phyloP scores from a whole-genome alignment of 1,140 invertebrate species.

The Dendrolimus punctatus region DNA sequence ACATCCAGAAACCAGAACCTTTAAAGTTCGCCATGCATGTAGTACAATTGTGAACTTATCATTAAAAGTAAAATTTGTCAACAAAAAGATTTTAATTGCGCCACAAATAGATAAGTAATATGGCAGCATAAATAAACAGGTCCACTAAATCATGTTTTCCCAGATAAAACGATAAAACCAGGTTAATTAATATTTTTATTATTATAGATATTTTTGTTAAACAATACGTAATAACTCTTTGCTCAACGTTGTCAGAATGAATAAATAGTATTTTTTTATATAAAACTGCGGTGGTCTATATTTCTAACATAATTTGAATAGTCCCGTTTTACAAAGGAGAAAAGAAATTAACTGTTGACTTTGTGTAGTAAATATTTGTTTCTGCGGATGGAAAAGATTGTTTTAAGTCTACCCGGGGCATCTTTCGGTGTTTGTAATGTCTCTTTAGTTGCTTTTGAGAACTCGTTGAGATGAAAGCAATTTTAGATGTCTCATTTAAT shows the following conservation, averaged over 20 bases:
- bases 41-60: no score
- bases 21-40: no score
- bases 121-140: slow-evolving; percentile 1
- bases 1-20: no score
- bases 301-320: background rate
- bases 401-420: slow-evolving; percentile 18
- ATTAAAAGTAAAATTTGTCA: no score
- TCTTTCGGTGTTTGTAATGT: slow-evolving; percentile 18
- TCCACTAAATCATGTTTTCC: slow-evolving; percentile 8
- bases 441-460: slow-evolving; percentile 15
- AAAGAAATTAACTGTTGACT: slow-evolving; percentile 24
- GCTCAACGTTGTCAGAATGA: no score
- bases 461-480: no score
- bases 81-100: background rate
- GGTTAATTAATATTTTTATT: slow-evolving; percentile 2
- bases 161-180: slow-evolving; percentile 4
- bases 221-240: no score
- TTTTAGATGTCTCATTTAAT: no score
- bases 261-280: no score
- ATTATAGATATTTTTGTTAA: background rate
- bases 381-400: slow-evolving; percentile 16
- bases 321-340: slow-evolving; percentile 12
- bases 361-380: slow-evolving; percentile 25
- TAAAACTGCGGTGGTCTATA: no score
- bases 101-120: slow-evolving; percentile 1